Conservation (phyloP, 2,113 vertebrate species). For the Salvator merianae region DNA sequence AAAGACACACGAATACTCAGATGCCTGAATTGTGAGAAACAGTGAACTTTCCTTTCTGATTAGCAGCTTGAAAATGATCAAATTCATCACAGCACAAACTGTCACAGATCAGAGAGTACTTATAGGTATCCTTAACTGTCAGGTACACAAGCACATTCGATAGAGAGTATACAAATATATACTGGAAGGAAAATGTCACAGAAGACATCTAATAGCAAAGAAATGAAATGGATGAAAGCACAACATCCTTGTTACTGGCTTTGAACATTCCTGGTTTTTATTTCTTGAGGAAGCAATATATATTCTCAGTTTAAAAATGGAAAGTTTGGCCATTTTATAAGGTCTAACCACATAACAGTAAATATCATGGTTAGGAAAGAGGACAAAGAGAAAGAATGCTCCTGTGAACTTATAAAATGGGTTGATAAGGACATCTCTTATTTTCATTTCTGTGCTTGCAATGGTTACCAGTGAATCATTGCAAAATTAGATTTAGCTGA, state of each 20-base stretch:
- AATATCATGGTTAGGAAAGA: neutral
- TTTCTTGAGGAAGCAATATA: slow-evolving; percentile 6
- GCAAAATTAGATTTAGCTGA: slow-evolving; percentile 24
- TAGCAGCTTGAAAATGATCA: neutral
- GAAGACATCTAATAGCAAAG: neutral
- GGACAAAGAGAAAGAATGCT: neutral
- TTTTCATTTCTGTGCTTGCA: slow-evolving; percentile 1
- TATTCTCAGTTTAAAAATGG: neutral
- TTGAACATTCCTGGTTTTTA: neutral
- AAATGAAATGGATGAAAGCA: neutral
- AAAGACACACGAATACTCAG: slow-evolving; percentile 14
- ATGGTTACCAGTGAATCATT: slow-evolving; percentile 35
- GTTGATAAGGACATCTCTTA: neutral
- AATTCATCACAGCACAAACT: neutral
- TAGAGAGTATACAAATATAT: neutral
- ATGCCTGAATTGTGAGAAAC: slow-evolving; percentile 19
- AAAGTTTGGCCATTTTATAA: neutral
- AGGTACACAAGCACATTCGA: neutral
- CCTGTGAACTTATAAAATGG: slow-evolving; percentile 2
- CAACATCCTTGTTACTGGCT: neutral
- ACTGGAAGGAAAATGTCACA: neutral
- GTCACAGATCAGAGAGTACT: neutral
- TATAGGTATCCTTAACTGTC: neutral
- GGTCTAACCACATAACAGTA: neutral
- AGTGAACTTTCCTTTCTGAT: slow-evolving; percentile 17